These are phyloP conservation scores for Oplegnathus fasciatus DNA, from an alignment of 2,113 vertebrate species.

Conservation along the genomic window DNA sequence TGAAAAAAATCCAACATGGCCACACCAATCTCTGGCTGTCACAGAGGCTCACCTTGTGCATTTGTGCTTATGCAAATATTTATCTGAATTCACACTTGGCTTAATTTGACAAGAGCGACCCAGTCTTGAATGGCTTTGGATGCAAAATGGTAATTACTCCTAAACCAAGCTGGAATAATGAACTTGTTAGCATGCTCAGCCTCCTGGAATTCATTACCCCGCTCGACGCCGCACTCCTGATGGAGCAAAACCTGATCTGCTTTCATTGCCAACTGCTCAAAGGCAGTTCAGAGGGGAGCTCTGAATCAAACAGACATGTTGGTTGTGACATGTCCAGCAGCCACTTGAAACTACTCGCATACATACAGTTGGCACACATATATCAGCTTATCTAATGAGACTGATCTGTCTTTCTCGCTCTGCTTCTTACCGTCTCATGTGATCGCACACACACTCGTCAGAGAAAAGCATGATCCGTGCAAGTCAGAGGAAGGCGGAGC, in stretches of 20 bases:
- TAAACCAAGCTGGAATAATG: constrained; percentile 79
- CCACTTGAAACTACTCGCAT: constrained; percentile 14
- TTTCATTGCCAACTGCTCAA: constrained; percentile 49
- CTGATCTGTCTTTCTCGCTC: constrained; percentile 16
- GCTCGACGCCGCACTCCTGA: constrained; percentile 46
- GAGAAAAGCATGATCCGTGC: constrained; percentile 9
- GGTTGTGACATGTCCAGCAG: constrained; percentile 30
- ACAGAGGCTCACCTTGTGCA: constrained; percentile 16
- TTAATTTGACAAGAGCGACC: constrained; percentile 77
- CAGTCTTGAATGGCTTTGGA: constrained; percentile 75
- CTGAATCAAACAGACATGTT: constrained; percentile 24
- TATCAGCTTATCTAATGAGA: constrained; percentile 48
- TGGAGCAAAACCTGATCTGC: constrained; percentile 69
- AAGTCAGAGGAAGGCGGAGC: constrained; percentile 23
- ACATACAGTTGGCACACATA: constrained; percentile 12
- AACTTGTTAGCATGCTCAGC: constrained; percentile 82
- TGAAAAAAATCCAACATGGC: constrained; percentile 8
- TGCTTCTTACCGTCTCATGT: constrained; percentile 46
- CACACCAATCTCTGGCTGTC: constrained; percentile 32
- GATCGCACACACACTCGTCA: constrained; percentile 32
- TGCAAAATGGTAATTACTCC: constrained; percentile 84
- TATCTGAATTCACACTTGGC: constrained; percentile 76
- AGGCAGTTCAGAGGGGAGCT: constrained; percentile 21
- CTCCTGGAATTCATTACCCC: constrained; percentile 80
- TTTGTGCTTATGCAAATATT: constrained; percentile 71